Evolutionary conservation across 2,113 vertebrate genomes (phyloP).

Genomic region (Zosterops borbonicus): DNA sequence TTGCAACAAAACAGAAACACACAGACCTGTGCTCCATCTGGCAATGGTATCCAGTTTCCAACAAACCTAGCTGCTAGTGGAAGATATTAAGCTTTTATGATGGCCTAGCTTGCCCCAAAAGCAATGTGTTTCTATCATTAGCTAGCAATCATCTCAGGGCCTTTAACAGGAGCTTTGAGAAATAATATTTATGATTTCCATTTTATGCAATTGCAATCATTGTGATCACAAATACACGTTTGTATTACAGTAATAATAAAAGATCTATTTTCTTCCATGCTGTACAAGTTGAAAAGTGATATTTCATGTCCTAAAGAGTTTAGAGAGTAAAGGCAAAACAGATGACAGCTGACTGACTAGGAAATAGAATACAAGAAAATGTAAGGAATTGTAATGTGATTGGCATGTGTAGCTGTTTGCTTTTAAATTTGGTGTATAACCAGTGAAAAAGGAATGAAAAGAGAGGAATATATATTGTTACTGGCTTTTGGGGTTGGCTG

Average conservation of each 20-base stretch:
- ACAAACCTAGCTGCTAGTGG: not conserved
- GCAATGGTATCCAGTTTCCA: not conserved
- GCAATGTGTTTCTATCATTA: not conserved
- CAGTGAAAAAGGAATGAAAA: not conserved
- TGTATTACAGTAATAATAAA: not conserved
- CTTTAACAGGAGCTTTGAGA: not conserved
- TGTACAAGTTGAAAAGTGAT: not conserved
- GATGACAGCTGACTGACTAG: not conserved
- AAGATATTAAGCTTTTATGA: not conserved
- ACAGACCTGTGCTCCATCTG: conserved; percentile 14
- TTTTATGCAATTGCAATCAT: not conserved
- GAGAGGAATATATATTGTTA: not conserved
- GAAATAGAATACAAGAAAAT: conserved; percentile 14
- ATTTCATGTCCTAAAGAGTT: not conserved
- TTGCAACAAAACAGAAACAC: not conserved
- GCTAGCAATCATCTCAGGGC: not conserved
- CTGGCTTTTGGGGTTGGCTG: not conserved
- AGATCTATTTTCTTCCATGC: not conserved
- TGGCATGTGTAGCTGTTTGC: not conserved
- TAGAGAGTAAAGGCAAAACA: not conserved
- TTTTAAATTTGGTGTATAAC: not conserved
- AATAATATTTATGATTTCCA: not conserved
- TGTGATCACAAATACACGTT: not conserved
- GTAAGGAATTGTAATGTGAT: not conserved
- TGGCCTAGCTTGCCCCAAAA: not conserved